A percentile compares a stretch with the other conserved stretches of the same genome.
Conservation (phyloP, 2,888 invertebrate genomes). For the Fragum whitleyi region DNA sequence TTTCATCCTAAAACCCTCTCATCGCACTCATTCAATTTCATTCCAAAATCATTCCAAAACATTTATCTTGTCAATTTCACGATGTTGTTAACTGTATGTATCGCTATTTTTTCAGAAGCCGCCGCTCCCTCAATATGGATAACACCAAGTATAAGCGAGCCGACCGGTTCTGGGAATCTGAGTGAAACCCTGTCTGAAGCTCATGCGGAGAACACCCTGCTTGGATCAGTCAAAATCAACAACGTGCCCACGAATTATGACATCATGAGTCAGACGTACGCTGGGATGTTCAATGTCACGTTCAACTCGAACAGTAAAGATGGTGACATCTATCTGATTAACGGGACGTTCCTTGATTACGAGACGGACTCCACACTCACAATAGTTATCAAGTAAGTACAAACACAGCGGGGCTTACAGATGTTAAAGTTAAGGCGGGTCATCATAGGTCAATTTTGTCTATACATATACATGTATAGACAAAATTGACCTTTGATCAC, state of each 20-base stretch:
- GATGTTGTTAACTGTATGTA: too few species aligned
- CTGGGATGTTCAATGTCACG: slow-evolving; percentile 18
- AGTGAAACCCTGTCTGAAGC: not conserved
- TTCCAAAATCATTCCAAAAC: too few species aligned
- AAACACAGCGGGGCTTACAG: too few species aligned
- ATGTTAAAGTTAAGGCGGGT: too few species aligned
- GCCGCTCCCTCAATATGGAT: slow-evolving; percentile 3
- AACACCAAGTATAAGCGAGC: not conserved
- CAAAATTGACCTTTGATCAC: too few species aligned
- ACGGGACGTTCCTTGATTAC: not conserved
- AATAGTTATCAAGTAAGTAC: slow-evolving; percentile 10
- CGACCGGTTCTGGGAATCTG: not conserved
- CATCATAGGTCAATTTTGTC: too few species aligned
- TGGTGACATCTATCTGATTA: slow-evolving; percentile 13
- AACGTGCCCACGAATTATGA: slow-evolving; percentile 9
- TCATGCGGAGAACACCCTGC: not conserved
- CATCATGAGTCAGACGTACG: slow-evolving; percentile 12
- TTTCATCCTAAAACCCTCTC: too few species aligned
- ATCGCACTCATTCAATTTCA: too few species aligned
- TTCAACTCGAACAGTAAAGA: not conserved
- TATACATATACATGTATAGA: too few species aligned
- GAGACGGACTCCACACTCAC: not conserved
- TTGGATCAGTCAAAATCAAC: not conserved
- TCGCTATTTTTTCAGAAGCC: too few species aligned
- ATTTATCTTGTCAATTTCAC: too few species aligned